Conservation (phyloP, 2,797 vertebrate genomes). For the Etheostoma perlongum region DNA sequence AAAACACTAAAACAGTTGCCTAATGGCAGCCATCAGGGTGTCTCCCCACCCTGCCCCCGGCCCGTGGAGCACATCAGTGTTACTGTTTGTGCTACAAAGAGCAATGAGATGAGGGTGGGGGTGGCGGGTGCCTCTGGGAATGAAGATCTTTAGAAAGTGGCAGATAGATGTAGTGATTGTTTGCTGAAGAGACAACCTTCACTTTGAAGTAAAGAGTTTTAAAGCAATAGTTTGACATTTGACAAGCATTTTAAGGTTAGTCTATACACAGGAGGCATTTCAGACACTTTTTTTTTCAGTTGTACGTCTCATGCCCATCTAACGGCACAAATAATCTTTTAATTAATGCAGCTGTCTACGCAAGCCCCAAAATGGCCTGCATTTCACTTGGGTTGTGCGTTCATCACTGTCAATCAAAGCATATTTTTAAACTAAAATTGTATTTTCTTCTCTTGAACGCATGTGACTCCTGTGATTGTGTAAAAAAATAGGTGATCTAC, state of each 20-base stretch:
- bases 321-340: not conserved
- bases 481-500: too few relatives aligned
- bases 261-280: too few relatives aligned
- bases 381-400: not conserved
- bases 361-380: not conserved
- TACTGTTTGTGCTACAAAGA: constrained; percentile 50
- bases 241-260: not conserved
- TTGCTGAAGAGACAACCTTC: constrained; percentile 11
- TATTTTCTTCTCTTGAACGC: not conserved
- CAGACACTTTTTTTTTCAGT: too few relatives aligned
- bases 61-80: constrained; percentile 35
- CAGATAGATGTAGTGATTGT: constrained; percentile 2
- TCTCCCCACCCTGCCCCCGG: constrained; percentile 27
- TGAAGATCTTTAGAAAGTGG: constrained; percentile 23
- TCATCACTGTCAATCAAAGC: not conserved
- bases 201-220: not conserved
- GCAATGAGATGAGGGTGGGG: constrained; percentile 25
- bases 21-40: constrained; percentile 56
- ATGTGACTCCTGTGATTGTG: not conserved
- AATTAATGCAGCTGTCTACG: not conserved
- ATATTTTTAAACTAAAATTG: not conserved
- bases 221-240: not conserved
- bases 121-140: constrained; percentile 26
- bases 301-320: too few relatives aligned
- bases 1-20: constrained; percentile 62